Evolutionary conservation across 2,797 vertebrate species (phyloP).

Genomic region (Botia kubotai): DNA sequence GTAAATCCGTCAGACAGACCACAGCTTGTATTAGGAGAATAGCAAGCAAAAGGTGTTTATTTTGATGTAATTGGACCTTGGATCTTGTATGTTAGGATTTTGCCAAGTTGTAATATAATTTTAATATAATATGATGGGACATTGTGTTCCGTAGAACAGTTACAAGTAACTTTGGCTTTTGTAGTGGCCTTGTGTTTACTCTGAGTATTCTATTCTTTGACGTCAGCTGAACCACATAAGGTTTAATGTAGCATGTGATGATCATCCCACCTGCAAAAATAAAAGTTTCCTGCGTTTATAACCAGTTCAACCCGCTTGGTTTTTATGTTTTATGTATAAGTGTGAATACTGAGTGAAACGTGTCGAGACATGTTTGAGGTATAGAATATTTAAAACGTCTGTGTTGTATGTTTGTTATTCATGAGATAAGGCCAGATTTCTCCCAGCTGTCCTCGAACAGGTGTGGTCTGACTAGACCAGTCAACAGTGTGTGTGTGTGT

Average conservation of each 20-base stretch:
- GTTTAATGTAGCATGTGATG: conserved; percentile 11
- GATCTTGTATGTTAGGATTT: neutral
- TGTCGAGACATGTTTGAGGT: neutral
- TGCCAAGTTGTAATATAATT: neutral
- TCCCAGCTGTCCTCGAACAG: conserved; percentile 48
- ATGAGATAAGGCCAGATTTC: conserved; percentile 32
- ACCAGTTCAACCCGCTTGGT: neutral
- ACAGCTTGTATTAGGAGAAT: no score
- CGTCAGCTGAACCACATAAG: neutral
- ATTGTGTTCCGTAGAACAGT: conserved; percentile 2
- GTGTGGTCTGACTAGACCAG: conserved; percentile 45
- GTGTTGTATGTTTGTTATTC: conserved; percentile 17
- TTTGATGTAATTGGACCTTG: neutral
- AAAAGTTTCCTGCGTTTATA: neutral
- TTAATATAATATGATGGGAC: neutral
- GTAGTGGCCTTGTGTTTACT: conserved; percentile 7
- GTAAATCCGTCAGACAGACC: no score
- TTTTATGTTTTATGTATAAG: neutral
- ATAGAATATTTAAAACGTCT: neutral
- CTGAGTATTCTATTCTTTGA: neutral
- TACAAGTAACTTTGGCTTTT: neutral
- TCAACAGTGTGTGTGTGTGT: conserved; percentile 36
- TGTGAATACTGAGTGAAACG: conserved; percentile 10
- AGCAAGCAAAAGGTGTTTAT: neutral
- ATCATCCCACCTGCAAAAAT: neutral